Base-by-base conservation (phyloP, 2,888 invertebrate genomes). In the Drosophila nigricruria region DNA sequence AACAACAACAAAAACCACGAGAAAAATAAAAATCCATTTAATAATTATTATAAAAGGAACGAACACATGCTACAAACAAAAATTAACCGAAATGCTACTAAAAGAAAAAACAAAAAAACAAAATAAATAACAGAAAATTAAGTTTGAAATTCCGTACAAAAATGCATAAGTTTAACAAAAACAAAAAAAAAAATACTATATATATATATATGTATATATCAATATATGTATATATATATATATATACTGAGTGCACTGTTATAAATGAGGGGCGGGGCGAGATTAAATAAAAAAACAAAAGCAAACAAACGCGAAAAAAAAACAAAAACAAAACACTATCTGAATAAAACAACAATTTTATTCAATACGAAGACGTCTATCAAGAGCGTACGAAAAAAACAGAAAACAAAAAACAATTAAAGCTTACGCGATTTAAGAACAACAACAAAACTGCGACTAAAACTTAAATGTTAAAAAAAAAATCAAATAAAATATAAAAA, bases 201-300 rank as follows among this genome's bases (percentile, higher is more conserved):
- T 52, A n/a, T 65, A 75, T 68, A 53, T 53, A 25, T 64, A 76
- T 69, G 25, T 45, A 18, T 54, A 14, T 66, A 73, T 67, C n/a
- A 34, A 27, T 42, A 27, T 40, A 14, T 18, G 16, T 9, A n/a
- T 16, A 42, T 23, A 73, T 66, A 76, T 69, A 88, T 73, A 90
- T 83, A 80, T 91, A 74, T 77, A 91, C 92, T 91, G 92, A 92
- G 93, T 93, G 93, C 93, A 93, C 92, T 92, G 91, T 91, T 88
- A 85, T 86, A 88, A 90, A 91, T 87, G 93, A 93, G 93, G 92
- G 93, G 93, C 92, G 93, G 93, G 93, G 93, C 93, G 93, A 93
- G 92, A 91, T 89, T 85, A 90, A 91, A 90, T 71, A 79, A 82
- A 79, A 82, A 78, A 73, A 57, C 49, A 74, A 73, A 75, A 71